Percentiles rank a stretch among this genome's conserved stretches.
phyloP scores from a whole-genome alignment of 2,113 vertebrate genomes.

The Emydocephalus ijimae region DNA sequence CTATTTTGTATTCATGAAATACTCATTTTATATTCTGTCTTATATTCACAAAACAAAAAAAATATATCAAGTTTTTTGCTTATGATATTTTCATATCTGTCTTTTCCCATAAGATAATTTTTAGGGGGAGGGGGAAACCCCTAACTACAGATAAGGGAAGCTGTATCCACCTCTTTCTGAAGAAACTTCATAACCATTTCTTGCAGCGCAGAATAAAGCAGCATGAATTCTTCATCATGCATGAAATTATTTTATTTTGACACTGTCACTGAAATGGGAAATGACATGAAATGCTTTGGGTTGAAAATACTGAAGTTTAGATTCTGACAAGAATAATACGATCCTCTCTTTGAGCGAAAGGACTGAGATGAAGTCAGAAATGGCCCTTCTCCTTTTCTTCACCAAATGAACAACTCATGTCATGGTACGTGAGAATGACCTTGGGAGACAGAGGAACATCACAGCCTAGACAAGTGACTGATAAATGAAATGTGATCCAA shows the following conservation, averaged over 20 bases:
- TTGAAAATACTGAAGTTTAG: constrained; percentile 44
- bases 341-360: constrained; percentile 27
- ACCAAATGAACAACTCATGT: constrained; percentile 35
- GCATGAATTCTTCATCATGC: constrained; percentile 26
- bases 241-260: constrained; percentile 48
- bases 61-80: not conserved
- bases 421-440: not conserved
- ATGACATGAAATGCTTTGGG: constrained; percentile 18
- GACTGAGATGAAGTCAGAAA: constrained; percentile 42
- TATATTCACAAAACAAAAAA: not conserved
- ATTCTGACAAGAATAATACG: constrained; percentile 21
- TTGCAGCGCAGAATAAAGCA: constrained; percentile 33
- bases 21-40: not conserved
- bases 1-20: not conserved
- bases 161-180: constrained; percentile 9
- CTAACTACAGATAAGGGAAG: not conserved
- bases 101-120: not conserved
- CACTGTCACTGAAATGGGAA: constrained; percentile 23
- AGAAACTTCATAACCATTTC: not conserved
- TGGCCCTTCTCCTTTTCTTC: not conserved
- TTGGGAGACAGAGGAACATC: not conserved
- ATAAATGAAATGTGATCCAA: not conserved
- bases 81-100: not conserved
- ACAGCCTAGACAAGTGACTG: not conserved
- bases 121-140: not conserved